phyloP scores from a whole-genome alignment of 2,888 invertebrate genomes.

The Ochropleura plecta region DNA sequence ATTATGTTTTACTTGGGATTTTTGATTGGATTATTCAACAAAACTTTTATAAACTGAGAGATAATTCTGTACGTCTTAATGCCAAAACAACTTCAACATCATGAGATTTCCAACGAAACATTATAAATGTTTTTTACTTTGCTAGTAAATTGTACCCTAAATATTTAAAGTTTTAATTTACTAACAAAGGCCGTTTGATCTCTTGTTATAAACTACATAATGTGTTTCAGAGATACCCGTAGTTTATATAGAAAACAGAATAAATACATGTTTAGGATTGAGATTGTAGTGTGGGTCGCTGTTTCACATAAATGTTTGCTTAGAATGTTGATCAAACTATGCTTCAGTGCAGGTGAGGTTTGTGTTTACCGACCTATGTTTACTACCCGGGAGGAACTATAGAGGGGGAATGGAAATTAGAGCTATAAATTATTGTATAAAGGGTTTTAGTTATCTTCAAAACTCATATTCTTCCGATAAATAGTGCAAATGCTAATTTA shows the following conservation, averaged over 20 bases:
- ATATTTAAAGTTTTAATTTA: too few relatives aligned
- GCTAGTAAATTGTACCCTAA: too few relatives aligned
- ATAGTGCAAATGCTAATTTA: background rate
- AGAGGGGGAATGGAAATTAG: background rate
- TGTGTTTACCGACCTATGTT: background rate
- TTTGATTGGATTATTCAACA: background rate
- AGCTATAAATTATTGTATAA: background rate
- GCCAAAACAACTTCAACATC: background rate
- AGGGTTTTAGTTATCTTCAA: background rate
- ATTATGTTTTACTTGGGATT: constrained; percentile 6
- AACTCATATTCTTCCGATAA: background rate
- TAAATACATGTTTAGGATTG: background rate
- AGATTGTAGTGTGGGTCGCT: background rate
- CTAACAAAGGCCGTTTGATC: too few relatives aligned
- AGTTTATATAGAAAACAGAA: background rate
- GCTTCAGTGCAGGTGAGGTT: background rate
- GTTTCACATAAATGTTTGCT: background rate
- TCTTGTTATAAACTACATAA: background rate
- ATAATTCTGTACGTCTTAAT: background rate
- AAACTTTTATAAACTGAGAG: background rate
- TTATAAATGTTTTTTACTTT: too few relatives aligned
- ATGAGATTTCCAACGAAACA: background rate
- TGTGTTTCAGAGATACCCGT: background rate
- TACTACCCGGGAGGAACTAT: background rate
- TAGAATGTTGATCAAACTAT: constrained; percentile 2